These are phyloP conservation scores for Raphicerus campestris DNA, from an alignment of 2,113 vertebrate species.

Conservation along the genomic window DNA sequence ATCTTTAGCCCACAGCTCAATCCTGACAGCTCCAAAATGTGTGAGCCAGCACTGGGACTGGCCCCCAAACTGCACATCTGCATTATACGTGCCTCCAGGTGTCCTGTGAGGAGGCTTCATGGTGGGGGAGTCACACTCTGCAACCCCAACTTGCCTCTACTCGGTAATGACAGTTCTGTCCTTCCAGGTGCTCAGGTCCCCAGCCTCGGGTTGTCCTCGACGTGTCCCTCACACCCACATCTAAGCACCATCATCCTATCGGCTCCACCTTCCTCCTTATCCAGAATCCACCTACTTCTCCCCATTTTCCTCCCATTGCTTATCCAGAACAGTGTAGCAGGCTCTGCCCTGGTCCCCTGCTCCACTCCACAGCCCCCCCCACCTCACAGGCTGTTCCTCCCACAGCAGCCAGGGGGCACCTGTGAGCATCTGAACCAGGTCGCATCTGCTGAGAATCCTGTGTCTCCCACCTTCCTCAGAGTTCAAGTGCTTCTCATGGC, in stretches of 20 bases:
- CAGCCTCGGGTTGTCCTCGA: neutral
- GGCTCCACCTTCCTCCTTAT: neutral
- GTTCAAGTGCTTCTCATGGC: neutral
- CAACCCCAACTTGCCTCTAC: neutral
- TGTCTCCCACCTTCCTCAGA: neutral
- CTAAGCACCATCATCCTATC: neutral
- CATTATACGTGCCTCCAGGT: neutral
- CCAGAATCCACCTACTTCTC: neutral
- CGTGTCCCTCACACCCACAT: neutral
- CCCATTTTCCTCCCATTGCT: neutral
- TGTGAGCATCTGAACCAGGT: neutral
- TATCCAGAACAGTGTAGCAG: neutral
- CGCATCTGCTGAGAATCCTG: neutral
- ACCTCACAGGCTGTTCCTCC: neutral
- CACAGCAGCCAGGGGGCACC: neutral
- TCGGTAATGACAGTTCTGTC: neutral
- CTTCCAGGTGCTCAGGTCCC: neutral
- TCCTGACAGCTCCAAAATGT: neutral
- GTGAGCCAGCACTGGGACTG: neutral
- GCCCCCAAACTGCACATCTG: neutral
- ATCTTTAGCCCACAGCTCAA: neutral
- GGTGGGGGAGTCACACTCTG: neutral
- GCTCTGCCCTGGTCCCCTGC: neutral
- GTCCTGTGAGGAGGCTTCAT: neutral
- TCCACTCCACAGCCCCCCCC: rapidly evolving